Conservation (phyloP, 2,888 invertebrate genomes). For the Athetis lepigone region DNA sequence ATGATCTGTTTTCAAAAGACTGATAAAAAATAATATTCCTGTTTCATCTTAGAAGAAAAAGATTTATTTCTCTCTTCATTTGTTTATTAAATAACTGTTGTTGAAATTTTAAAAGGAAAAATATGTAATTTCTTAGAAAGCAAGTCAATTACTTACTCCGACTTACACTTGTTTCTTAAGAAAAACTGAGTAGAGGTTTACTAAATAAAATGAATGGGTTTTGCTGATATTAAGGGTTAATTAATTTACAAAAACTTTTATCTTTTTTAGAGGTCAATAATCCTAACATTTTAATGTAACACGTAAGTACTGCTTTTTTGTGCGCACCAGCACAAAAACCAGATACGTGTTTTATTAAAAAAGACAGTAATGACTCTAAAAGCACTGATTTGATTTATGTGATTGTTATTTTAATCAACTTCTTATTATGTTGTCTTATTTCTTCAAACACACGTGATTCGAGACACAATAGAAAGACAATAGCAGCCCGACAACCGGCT, state of each 20-base stretch:
- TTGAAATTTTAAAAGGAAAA: background rate
- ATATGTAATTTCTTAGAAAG: background rate
- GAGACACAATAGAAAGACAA: no score
- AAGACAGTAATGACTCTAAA: no score
- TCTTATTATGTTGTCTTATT: no score
- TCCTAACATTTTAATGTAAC: background rate
- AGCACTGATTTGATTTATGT: no score
- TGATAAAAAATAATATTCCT: background rate
- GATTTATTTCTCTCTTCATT: background rate
- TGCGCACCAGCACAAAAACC: no score
- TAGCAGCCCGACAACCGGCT: no score
- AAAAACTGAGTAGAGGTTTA: background rate
- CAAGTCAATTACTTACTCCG: background rate
- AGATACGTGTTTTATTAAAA: no score
- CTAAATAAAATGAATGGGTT: background rate
- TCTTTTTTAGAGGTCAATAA: background rate
- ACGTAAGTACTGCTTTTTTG: no score
- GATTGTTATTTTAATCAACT: no score
- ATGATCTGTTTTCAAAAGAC: background rate
- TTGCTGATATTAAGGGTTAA: background rate
- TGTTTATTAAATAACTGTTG: background rate
- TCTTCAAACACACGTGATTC: no score
- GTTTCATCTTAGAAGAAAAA: background rate
- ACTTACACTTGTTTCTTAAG: slow-evolving; percentile 2
- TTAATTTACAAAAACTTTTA: background rate